Evolutionary conservation across 2,113 vertebrate genomes (phyloP).

Genomic region (Columbina picui): DNA sequence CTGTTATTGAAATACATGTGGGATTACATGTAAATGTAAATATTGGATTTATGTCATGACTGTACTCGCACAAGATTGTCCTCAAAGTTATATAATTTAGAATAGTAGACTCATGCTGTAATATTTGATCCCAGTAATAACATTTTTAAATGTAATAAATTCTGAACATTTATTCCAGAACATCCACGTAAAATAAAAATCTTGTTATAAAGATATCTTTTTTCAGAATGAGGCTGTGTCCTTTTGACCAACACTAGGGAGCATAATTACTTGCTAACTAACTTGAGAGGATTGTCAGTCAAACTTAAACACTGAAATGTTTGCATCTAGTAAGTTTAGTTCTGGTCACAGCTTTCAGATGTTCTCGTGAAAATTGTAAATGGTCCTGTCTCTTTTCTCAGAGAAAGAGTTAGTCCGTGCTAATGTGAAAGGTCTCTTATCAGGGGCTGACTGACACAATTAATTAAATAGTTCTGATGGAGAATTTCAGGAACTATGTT

Average conservation of each 20-base stretch:
- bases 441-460: not conserved
- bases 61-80: not conserved
- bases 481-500: not conserved
- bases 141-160: not conserved
- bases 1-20: not conserved
- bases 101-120: not conserved
- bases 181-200: not conserved
- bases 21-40: not conserved
- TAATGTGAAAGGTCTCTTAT: not conserved
- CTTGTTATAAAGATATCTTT: not conserved
- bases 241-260: not conserved
- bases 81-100: not conserved
- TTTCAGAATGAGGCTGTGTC: not conserved
- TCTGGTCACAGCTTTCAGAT: constrained; percentile 17
- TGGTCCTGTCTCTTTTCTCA: not conserved
- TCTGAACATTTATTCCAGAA: not conserved
- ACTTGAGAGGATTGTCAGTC: not conserved
- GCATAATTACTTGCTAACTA: not conserved
- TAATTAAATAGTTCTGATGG: not conserved
- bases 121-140: not conserved
- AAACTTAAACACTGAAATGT: not conserved
- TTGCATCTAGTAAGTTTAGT: not conserved
- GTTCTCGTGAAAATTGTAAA: not conserved
- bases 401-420: not conserved
- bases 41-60: not conserved